Evolutionary conservation across 2,888 invertebrate species (phyloP).

Genomic region (Conchocele bisecta): DNA sequence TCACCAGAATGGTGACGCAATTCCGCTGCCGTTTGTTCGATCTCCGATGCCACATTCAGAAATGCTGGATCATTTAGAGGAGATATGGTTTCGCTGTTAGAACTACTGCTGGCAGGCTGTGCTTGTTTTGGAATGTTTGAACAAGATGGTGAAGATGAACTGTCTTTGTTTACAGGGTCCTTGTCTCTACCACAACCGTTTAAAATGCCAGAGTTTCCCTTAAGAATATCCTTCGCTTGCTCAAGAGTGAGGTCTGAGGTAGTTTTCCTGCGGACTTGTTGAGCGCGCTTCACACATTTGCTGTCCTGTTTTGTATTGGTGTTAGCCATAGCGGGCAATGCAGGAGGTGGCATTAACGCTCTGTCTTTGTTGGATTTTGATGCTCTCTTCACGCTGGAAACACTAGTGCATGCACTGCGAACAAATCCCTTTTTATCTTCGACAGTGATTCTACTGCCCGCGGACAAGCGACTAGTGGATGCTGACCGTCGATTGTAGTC

Average conservation of each 20-base stretch:
- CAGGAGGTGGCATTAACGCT: constrained; percentile 69
- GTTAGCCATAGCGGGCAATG: constrained; percentile 46
- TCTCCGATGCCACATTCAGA: constrained; percentile 58
- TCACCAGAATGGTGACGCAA: constrained; percentile 51
- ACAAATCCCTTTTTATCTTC: constrained; percentile 29
- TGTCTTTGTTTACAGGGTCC: constrained; percentile 23
- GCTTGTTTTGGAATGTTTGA: background rate
- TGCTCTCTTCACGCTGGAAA: constrained; percentile 11
- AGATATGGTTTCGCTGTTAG: constrained; percentile 31
- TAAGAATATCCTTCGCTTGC: constrained; percentile 75
- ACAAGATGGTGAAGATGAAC: constrained; percentile 37
- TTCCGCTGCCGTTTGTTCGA: constrained; percentile 69
- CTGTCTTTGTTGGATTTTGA: constrained; percentile 38
- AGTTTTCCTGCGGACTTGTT: constrained; percentile 59
- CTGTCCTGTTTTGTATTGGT: constrained; percentile 50
- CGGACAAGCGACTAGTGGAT: constrained; percentile 20
- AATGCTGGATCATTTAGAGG: constrained; percentile 41
- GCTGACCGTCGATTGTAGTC: constrained; percentile 34
- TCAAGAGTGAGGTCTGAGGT: constrained; percentile 71
- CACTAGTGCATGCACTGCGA: constrained; percentile 30
- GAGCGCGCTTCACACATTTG: constrained; percentile 61
- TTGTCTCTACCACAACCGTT: constrained; percentile 31
- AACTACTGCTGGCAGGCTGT: background rate
- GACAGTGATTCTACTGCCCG: constrained; percentile 7
- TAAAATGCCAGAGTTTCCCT: constrained; percentile 75